Base-by-base conservation (phyloP, 1,140 invertebrate genomes). In the Formica selysi region DNA sequence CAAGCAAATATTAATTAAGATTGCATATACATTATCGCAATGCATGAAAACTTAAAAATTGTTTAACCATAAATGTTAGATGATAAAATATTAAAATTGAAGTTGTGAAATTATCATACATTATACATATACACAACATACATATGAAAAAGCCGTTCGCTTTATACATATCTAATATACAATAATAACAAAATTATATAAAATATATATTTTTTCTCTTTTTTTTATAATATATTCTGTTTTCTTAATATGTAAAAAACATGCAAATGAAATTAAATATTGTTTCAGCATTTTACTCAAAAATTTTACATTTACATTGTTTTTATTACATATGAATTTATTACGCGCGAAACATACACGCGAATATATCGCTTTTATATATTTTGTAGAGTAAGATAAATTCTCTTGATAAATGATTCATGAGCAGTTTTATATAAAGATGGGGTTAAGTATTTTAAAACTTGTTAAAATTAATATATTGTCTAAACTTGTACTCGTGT, bases 1-100 rank as follows among this genome's bases (percentile, higher is more conserved):
- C 22, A 22, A 70, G 36, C 36, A 80, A 80, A 68, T 80, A 80
- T 79, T 54, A 51, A 79, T 70, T 10, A 22, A 41, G 32, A 10
- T 80, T 22, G 16, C 19, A 41, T 44, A 80, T 59, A 70, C 29
- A 26, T 57, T 32, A 68, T 57, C 1, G 36, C 5, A 70, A 79
- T 22, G 22, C 7, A 44, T 6, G 38, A 3, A 16, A 51, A 51
- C 3, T 19, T 19, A 44, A 22, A 48, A 68, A 48, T 19, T 19
- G 1, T 44, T 26, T 68, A 16, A n/a, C 0, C 8, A 41, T 32
- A 32, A 32, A 65, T 19, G 7, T 44, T 16, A 16, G 26, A 32
- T 36, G 36, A 16, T 64, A 64, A 64, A 64, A 19, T 19, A 51
- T 51, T 51, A 19, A 51, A 51, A 51, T 51, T 51, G 16, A 51